Conservation (phyloP, 2,797 vertebrate genomes). For the Sebastes vulpes region DNA sequence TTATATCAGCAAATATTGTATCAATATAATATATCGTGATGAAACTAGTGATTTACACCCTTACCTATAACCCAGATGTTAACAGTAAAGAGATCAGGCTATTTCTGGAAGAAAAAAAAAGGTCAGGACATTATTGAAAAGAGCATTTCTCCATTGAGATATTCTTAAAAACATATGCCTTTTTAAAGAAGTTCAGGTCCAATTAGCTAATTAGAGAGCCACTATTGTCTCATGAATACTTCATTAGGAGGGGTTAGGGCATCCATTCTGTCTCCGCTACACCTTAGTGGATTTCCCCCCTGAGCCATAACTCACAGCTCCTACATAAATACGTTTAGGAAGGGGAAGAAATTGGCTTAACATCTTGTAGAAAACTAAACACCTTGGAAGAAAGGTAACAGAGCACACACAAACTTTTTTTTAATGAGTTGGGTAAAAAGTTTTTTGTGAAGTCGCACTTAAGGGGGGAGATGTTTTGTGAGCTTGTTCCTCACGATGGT, state of each 20-base stretch:
- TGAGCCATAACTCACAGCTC: conserved; percentile 39
- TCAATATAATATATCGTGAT: neutral
- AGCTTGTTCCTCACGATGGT: conserved; percentile 15
- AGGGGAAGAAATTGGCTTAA: conserved; percentile 7
- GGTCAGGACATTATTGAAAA: neutral
- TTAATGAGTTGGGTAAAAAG: conserved; percentile 52
- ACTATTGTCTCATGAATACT: conserved; percentile 46
- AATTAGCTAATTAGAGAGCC: conserved; percentile 30
- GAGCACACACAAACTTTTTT: conserved; percentile 36
- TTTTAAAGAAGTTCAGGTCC: conserved; percentile 4
- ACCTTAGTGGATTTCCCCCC: conserved; percentile 34
- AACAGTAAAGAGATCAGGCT: neutral
- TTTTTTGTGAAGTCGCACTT: conserved; percentile 32
- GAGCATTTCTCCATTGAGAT: neutral
- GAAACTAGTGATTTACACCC: neutral
- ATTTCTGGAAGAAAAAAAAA: neutral
- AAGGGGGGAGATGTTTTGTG: conserved; percentile 31
- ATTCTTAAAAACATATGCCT: neutral
- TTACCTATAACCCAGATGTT: neutral
- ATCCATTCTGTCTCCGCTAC: conserved; percentile 35
- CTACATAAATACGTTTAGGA: conserved; percentile 33
- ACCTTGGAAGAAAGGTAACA: conserved; percentile 26
- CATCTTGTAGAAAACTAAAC: conserved; percentile 17
- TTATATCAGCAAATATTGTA: neutral
- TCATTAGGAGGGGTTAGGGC: conserved; percentile 24